Evolutionary conservation across 2,113 vertebrate species (phyloP).

Genomic region (Hyaena hyaena): DNA sequence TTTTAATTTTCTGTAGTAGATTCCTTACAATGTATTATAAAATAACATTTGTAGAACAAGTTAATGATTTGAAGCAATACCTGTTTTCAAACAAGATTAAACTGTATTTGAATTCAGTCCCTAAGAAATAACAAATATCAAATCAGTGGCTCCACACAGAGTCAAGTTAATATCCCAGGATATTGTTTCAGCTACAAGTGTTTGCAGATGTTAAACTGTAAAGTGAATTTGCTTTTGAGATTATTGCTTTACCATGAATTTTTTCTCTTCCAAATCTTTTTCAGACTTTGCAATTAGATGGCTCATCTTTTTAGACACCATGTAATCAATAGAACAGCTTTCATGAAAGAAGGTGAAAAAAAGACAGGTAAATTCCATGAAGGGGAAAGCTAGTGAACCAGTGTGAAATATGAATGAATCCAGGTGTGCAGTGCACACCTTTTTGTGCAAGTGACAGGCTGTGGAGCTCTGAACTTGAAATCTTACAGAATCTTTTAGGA

Average conservation of each 20-base stretch:
- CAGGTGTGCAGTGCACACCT: not conserved
- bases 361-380: slow-evolving; percentile 54
- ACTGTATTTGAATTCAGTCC: not conserved
- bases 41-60: slow-evolving; percentile 27
- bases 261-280: slow-evolving; percentile 25
- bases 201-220: not conserved
- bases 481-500: slow-evolving; percentile 58
- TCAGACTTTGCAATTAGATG: not conserved
- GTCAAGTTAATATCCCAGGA: not conserved
- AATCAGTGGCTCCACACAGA: not conserved
- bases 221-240: not conserved
- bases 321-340: slow-evolving; percentile 58
- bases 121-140: not conserved
- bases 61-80: slow-evolving; percentile 25
- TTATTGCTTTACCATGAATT: not conserved
- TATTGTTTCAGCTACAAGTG: not conserved
- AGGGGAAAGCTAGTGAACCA: slow-evolving; percentile 61
- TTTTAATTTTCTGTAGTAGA: slow-evolving; percentile 8
- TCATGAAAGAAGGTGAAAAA: slow-evolving; percentile 47
- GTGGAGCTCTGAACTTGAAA: slow-evolving; percentile 64
- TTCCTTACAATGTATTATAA: not conserved
- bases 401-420: not conserved
- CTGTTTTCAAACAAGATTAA: slow-evolving; percentile 55
- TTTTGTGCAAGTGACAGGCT: slow-evolving; percentile 68
- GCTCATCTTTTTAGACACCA: slow-evolving; percentile 53